Base-by-base conservation (phyloP, 2,888 invertebrate genomes). In the Ariolimax columbianus region DNA sequence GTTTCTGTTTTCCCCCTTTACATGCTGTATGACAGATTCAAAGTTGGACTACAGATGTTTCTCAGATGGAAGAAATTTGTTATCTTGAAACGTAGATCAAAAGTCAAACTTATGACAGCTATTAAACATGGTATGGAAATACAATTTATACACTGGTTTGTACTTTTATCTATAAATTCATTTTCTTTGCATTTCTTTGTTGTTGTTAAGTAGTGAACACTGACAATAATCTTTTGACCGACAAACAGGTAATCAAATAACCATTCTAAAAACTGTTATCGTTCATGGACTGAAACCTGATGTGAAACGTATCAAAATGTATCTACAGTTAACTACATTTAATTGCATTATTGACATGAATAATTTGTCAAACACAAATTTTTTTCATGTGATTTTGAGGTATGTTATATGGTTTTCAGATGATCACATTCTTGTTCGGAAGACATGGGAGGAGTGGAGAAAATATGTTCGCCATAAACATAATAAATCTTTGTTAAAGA, bases 11-110 rank as follows among this genome's bases (percentile, higher is more conserved):
- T n/a, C 1, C 59, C n/a, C 47, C 14, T 47, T 47, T 9, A 47
- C 6, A 47, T 47, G 72, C 30, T 70, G 23, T 55, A 17, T 23
- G 26, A 6, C 79, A 86, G 86, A 55, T 86, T 82, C 66, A 82
- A 80, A 40, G 66, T 85, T 0, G 43, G 68, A 26, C 68, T 75
- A 30, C 38, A 19, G 17, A 43, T 89, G 30, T 90, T 91, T 86
- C 43, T 80, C 26, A 88, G 88, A 0, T 92, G 92, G 92, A 89
- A 86, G 40, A 66, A 86, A n/a, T 92, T 80, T 88, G 87, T 90
- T 19, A n/a, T 85, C 14, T 47, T 83, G 23, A 87, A 87, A 68
- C 88, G 87, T 51, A 88, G 86, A n/a, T 88, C 88, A 77, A 89
- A 89, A 55, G 86, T 86, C 43, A 90, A 90, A 55, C 83, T 82